A percentile compares a stretch with the other conserved stretches of the same genome.
Evolutionary conservation across 1,140 invertebrate genomes (phyloP).

Genomic region (Drosophila repleta): DNA sequence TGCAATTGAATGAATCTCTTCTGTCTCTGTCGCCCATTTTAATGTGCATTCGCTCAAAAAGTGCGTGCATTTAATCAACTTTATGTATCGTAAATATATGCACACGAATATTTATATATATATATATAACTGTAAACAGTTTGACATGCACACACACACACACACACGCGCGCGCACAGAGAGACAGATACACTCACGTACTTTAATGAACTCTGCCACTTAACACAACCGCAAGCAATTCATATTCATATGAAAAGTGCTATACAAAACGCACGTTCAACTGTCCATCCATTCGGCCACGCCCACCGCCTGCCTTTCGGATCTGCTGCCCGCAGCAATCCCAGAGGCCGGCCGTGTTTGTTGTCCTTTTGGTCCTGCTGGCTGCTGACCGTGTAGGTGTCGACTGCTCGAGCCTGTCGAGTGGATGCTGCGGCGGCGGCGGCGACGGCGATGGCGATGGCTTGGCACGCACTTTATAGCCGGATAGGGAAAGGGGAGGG

Average conservation of each 20-base stretch:
- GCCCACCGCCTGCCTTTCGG: not conserved
- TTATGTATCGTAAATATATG: not conserved
- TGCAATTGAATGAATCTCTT: conserved; percentile 23
- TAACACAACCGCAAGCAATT: conserved; percentile 76
- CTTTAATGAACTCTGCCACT: conserved; percentile 67
- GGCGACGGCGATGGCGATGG: conserved; percentile 12
- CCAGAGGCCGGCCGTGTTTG: conserved; percentile 2
- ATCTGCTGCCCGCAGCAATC: not conserved
- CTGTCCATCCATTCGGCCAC: conserved; percentile 25
- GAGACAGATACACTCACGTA: conserved; percentile 11
- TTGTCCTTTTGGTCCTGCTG: conserved; percentile 48
- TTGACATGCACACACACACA: conserved; percentile 6
- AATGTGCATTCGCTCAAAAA: conserved; percentile 26
- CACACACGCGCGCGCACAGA: not conserved
- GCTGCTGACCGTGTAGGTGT: conserved; percentile 48
- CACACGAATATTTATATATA: conserved; percentile 9
- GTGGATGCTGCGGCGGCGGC: conserved; percentile 18
- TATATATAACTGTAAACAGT: conserved; percentile 17
- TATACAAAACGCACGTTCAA: conserved; percentile 54
- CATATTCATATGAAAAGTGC: conserved; percentile 79
- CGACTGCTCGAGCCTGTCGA: conserved; percentile 58
- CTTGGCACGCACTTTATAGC: conserved; percentile 45
- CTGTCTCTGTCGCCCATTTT: conserved; percentile 4
- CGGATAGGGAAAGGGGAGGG: not conserved
- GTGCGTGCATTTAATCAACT: conserved; percentile 32